phyloP scores from a whole-genome alignment of 2,888 invertebrate species.

The Augochlorella aurata region DNA sequence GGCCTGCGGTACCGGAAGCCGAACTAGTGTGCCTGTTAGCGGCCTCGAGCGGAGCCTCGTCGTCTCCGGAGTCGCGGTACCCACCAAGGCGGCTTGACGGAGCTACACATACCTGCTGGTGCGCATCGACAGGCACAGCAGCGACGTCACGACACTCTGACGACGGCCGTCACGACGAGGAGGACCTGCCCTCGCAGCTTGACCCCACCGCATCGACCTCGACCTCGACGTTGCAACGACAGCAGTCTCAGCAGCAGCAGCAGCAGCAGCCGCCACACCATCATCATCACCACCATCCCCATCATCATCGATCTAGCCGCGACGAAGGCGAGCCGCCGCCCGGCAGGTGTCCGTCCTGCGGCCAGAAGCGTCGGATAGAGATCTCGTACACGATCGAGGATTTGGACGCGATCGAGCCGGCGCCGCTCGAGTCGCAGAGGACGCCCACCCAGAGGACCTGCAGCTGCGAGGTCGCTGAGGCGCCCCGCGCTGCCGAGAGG shows the following conservation, averaged over 20 bases:
- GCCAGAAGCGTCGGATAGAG: slow-evolving; percentile 73
- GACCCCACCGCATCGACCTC: slow-evolving; percentile 79
- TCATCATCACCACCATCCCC: slow-evolving; percentile 51
- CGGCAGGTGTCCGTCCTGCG: slow-evolving; percentile 74
- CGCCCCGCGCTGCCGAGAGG: slow-evolving; percentile 12
- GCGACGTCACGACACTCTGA: slow-evolving; percentile 81
- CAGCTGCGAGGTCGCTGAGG: slow-evolving; percentile 59
- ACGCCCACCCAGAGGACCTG: slow-evolving; percentile 52
- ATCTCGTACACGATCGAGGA: slow-evolving; percentile 80
- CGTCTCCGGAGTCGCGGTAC: slow-evolving; percentile 82
- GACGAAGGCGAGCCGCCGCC: slow-evolving; percentile 59
- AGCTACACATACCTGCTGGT: slow-evolving; percentile 82
- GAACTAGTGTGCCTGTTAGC: slow-evolving; percentile 75
- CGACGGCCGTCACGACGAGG: slow-evolving; percentile 75
- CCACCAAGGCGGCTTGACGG: slow-evolving; percentile 82
- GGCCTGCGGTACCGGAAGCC: slow-evolving; percentile 79
- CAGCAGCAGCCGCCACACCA: slow-evolving; percentile 53
- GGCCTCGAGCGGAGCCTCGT: slow-evolving; percentile 81
- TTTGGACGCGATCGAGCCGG: slow-evolving; percentile 76
- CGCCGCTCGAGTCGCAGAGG: slow-evolving; percentile 66
- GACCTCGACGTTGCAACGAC: slow-evolving; percentile 68
- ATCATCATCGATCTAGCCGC: slow-evolving; percentile 64
- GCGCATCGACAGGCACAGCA: slow-evolving; percentile 80
- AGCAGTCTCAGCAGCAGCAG: slow-evolving; percentile 56
- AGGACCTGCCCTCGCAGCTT: slow-evolving; percentile 79